Evolutionary conservation across 2,888 invertebrate genomes (phyloP), one percentile per base, ranked within the genome.

Genomic region (Diarsia rubi): DNA sequence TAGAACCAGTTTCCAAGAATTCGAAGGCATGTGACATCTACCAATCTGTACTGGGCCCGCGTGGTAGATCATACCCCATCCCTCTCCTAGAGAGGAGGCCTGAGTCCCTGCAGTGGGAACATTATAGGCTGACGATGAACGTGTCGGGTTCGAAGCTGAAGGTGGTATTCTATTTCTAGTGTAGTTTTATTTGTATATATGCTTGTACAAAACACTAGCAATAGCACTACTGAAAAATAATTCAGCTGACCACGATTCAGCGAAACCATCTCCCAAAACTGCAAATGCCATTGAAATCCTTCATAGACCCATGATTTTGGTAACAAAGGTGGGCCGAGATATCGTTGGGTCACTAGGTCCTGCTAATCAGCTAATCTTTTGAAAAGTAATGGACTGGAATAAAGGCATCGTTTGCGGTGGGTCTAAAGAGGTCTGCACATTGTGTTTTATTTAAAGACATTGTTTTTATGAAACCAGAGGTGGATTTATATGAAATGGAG

Each of bases 361-460:
- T 75, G 70, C 84, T 91, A 88, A 91, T 90, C 86, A 85, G 71
- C 73, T 85, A 87, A 85, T 85, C 85, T 87, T 88, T 82, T 85
- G 86, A 65, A 73, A 83, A 87, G 89, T 90, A 90, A 92, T 91
- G 89, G 88, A 73, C 83, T 73, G 89, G 90, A 91, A 91, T 79
- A 74, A 85, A 82, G 80, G 88, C 87, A 69, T 81, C 85, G 81
- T 75, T 81, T 86, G 77, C 59, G 49, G 44, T 59, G 37, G n/a
- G 14, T 12, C 69, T 78, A 67, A 82, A 69, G 76, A 11, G 47
- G 68, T 49, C 62, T 80, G 72, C 65, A 85, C 83, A 82, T 68
- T 65, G 21, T 70, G n/a, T 78, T 69, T 64, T 59, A 57, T 60
- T 67, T 54, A 14, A 27, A 4, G 37, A 1, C 44, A 16, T 66